A percentile compares a stretch with the other conserved stretches of the same genome.
phyloP scores from a whole-genome alignment of 2,888 invertebrate genomes.

The Acleris cristana region DNA sequence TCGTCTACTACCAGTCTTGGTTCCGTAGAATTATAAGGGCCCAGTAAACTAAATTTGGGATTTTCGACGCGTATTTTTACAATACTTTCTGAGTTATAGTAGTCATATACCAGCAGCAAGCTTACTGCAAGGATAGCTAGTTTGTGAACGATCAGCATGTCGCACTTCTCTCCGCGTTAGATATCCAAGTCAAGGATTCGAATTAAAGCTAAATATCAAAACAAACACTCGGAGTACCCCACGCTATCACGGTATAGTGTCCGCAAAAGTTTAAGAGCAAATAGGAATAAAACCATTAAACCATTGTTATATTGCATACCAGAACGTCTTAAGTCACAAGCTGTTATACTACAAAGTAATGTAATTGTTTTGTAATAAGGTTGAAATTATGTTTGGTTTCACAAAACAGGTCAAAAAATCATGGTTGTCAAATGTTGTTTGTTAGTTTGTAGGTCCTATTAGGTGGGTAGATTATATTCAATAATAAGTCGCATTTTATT shows the following conservation, averaged over 20 bases:
- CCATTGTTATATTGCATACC: no score
- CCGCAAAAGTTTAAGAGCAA: no score
- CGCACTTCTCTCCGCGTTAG: conserved; percentile 48
- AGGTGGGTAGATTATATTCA: no score
- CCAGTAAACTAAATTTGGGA: conserved; percentile 57
- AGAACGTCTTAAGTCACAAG: no score
- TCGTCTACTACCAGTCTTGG: conserved; percentile 46
- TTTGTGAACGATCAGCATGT: conserved; percentile 54
- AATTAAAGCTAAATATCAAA: neutral
- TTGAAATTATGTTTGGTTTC: no score
- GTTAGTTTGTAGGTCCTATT: no score
- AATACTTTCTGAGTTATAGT: conserved; percentile 43
- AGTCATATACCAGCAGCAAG: conserved; percentile 51
- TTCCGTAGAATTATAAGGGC: conserved; percentile 53
- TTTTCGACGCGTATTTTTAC: conserved; percentile 48
- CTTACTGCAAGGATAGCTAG: conserved; percentile 48
- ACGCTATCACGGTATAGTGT: neutral
- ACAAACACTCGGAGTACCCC: neutral
- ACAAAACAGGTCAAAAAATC: no score
- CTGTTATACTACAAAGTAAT: no score
- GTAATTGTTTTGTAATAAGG: no score
- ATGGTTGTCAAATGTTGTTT: no score
- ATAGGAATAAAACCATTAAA: no score
- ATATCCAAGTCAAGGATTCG: conserved; percentile 46
- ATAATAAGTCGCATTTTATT: no score